phyloP scores from a whole-genome alignment of 2,797 vertebrate species.

The Anomalospiza imberbis region DNA sequence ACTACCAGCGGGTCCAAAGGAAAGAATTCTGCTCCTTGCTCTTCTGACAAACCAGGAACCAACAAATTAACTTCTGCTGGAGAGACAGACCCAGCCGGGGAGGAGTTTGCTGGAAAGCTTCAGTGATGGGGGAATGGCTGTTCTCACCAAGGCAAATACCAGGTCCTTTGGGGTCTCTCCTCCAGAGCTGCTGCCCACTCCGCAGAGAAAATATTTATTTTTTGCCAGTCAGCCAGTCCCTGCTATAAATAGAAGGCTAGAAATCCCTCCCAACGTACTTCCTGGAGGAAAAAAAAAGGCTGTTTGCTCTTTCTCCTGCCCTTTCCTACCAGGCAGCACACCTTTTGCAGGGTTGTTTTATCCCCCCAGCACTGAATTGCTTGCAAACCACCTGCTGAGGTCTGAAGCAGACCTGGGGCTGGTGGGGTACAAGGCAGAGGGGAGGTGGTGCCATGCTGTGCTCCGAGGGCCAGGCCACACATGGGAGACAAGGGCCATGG shows the following conservation, averaged over 20 bases:
- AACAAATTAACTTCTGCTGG: neutral
- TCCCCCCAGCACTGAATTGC: neutral
- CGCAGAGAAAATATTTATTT: neutral
- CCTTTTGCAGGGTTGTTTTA: neutral
- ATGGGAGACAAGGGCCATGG: fast-evolving
- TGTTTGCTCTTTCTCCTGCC: neutral
- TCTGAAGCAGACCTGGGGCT: neutral
- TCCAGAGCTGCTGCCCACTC: neutral
- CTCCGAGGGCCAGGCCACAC: fast-evolving
- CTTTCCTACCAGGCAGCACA: neutral
- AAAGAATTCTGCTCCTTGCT: neutral
- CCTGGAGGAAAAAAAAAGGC: neutral
- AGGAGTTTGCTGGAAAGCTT: neutral
- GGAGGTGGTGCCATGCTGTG: neutral
- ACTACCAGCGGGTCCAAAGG: neutral
- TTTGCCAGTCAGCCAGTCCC: neutral
- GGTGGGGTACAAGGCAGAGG: neutral
- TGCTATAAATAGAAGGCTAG: slow-evolving; percentile 32
- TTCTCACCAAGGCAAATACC: neutral
- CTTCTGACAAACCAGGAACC: neutral
- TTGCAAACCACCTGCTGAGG: neutral
- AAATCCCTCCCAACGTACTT: neutral
- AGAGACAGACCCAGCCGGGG: neutral
- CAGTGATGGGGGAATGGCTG: neutral
- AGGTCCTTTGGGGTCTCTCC: neutral